phyloP scores from a whole-genome alignment of 2,113 vertebrate species.

The Micronycteris hirsuta region DNA sequence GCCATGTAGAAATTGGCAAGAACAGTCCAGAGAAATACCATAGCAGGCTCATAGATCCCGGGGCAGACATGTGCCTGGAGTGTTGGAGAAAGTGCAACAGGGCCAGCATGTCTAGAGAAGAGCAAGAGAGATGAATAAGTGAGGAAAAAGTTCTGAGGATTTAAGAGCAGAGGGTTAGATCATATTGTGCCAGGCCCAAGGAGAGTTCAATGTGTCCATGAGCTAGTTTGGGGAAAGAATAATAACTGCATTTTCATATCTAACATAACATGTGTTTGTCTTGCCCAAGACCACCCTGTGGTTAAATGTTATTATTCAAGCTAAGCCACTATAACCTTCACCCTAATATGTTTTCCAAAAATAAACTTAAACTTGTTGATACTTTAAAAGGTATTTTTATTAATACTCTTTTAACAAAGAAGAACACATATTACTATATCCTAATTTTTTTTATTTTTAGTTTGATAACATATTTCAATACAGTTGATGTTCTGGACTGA shows the following conservation, averaged over 20 bases:
- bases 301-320: neutral
- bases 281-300: neutral
- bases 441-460: neutral
- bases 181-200: rapidly evolving
- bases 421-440: neutral
- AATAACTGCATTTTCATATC: neutral
- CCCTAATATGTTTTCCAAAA: neutral
- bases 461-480: neutral
- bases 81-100: neutral
- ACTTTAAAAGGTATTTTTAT: neutral
- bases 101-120: neutral
- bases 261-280: neutral
- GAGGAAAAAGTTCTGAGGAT: neutral
- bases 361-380: neutral
- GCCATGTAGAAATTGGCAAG: neutral
- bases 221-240: neutral
- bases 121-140: neutral
- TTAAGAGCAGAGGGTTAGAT: neutral
- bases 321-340: neutral
- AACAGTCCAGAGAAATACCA: neutral
- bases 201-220: neutral
- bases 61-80: neutral
- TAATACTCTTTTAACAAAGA: neutral
- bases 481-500: neutral
- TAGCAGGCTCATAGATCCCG: neutral